Evolutionary conservation across 2,113 vertebrate species (phyloP), one percentile per base, ranked within the genome.

Genomic region (Urocolius indicus): DNA sequence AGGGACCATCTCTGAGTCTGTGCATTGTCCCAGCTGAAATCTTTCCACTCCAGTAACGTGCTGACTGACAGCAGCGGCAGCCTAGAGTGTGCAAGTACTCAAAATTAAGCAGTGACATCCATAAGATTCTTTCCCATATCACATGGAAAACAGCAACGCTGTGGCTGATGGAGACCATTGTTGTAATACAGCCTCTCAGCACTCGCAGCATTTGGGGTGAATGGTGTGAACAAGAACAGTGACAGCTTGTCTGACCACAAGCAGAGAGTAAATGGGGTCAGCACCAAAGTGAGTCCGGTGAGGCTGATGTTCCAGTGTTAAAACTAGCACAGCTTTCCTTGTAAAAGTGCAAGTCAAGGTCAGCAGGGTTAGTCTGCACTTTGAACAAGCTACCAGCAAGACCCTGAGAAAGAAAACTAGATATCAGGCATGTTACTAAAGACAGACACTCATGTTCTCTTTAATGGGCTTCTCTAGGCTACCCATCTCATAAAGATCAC

Each of bases 141-240:
- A 67, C 27, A 1, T 4, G 36, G 52, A 46, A 54, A 79, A 20
- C 0, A 2, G 11, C 20, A 18, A 61, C 43, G 5, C 55, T 5
- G 55, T 4, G n/a, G 38, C 34, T 61, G 74, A 55, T 49, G 1
- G 2, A 48, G 30, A 5, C 57, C 13, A 0, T 8, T 12, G 24
- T 32, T 51, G 48, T 16, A 16, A 51, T 1, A 3, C 18, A 6
- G 49, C 11, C 29, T 59, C 38, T 59, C 13, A 11, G 41, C 63
- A 1, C 43, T n/a, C 18, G 2, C n/a, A 49, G n/a, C 32, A 17
- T 5, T 4, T 3, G 52, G 80, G 52, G 65, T 4, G 73, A 48
- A 45, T 13, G 3, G n/a, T 1, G 0, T 4, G 30, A 13, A 14
- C 1, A 16, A 18, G 29, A 16, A 10, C 4, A 5, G 74, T 21